phyloP scores from a whole-genome alignment of 2,113 vertebrate genomes.

The Mustela lutreola region DNA sequence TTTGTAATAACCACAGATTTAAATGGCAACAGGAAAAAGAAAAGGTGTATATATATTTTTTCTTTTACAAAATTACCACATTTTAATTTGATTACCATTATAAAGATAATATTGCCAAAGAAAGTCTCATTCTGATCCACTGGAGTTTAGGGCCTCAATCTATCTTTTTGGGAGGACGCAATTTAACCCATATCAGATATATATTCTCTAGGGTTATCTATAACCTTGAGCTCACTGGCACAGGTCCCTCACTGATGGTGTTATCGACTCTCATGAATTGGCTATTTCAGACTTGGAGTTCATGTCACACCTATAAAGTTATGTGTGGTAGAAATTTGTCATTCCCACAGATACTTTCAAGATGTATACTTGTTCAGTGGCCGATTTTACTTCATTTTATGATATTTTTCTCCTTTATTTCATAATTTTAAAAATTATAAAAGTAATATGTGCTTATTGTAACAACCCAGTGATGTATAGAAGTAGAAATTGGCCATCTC shows the following conservation, averaged over 20 bases:
- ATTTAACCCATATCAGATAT: not conserved
- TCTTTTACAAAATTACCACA: not conserved
- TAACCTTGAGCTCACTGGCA: not conserved
- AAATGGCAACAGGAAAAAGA: not conserved
- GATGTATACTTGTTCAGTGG: not conserved
- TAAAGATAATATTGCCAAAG: not conserved
- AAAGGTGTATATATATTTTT: not conserved
- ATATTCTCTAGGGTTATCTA: not conserved
- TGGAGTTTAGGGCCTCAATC: not conserved
- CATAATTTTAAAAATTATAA: slow-evolving; percentile 1
- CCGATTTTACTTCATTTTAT: slow-evolving; percentile 23
- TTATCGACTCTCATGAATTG: not conserved
- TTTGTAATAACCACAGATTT: not conserved
- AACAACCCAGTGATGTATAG: not conserved
- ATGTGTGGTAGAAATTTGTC: not conserved
- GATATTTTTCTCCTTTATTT: not conserved
- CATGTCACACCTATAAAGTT: not conserved
- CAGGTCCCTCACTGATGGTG: not conserved
- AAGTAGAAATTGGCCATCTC: not conserved
- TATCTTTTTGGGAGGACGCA: not conserved
- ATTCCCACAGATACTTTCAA: not conserved
- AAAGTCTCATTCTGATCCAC: not conserved
- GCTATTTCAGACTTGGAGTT: not conserved
- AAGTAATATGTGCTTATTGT: slow-evolving; percentile 6
- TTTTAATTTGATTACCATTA: not conserved